Base-by-base conservation (phyloP, 2,888 invertebrate species). In the Anoplius nigerrimus region DNA sequence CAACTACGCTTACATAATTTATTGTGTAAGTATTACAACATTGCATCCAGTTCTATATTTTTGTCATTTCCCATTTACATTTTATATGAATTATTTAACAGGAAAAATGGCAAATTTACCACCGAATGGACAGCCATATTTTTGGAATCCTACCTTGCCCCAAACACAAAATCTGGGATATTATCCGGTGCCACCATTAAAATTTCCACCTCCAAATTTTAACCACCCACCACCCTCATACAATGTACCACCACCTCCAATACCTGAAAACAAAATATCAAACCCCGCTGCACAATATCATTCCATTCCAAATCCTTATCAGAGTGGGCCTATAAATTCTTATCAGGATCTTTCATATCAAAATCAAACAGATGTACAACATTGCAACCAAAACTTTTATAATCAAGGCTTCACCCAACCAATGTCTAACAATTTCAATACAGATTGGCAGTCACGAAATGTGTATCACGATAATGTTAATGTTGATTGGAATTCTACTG, bases 151-250 rank as follows among this genome's bases (percentile, higher is more conserved):
- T 1, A 75, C 62, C 6, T 71, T 74, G 22, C 59, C 74, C 34
- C 74, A 74, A 0, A 59, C 69, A 13, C 76, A 80, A 56, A 75
- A 78, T 59, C 43, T 76, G 46, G 79, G 73, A 16, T 85, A 79
- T 54, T 85, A 82, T 68, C 21, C 78, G 0, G 65, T 79, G 18
- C 80, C 80, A 13, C 77, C 81, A 0, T 76, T 80, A 63, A 83
- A 76, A 64, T 83, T 84, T 78, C 72, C 82, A 8, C 76, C 81
- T 15, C 79, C 84, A 2, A 72, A 80, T 72, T 73, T 82, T 22
- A 74, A 51, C 56, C 75, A 70, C 57, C 76, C 84, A 4, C 77
- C 84, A 4, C 80, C 82, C 0, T 46, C 66, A 6, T 81, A 75
- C 42, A 80, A 66, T 55, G 71, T 73, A 46, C 82, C 74, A 6